Evolutionary conservation across 1,140 invertebrate genomes (phyloP), one percentile per base, ranked within the genome.

Genomic region (Campoletis sonorensis): DNA sequence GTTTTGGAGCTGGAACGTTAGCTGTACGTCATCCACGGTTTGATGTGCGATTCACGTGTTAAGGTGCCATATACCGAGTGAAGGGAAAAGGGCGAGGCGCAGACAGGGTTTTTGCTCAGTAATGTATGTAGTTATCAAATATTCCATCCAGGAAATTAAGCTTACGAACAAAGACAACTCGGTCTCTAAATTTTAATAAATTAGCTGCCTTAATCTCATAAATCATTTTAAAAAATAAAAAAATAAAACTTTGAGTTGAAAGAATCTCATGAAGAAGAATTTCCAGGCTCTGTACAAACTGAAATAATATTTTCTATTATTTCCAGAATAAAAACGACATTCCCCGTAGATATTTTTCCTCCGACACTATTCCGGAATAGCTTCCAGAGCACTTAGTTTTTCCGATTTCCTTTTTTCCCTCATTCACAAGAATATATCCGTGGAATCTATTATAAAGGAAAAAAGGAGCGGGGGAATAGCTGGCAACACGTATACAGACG

Each of bases 21-120:
- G 23, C 49, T 18, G 40, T 49, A 51, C 26, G 49, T 16, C 13
- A 15, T 23, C 18, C 54, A 58, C 37, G n/a, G 23, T 75, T 27
- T 58, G 72, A 45, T 75, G 72, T 58, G 72, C 23, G 72, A 58
- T 75, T 75, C 72, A 75, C 72, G 72, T 75, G 72, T 75, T 45
- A 58, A 54, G 45, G 18, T n/a, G 21, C 54, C 1, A 21, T 58
- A 21, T n/a, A 58, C 5, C 4, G 54, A 58, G 54, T n/a, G 18
- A 10, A 58, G 54, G 54, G 54, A 21, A 33, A 45, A 45, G 40
- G 40, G 40, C 54, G 54, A 33, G 54, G 21, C 18, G 54, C 18
- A 58, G 54, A 58, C 18, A 10, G 54, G 8, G 54, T n/a, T 58
- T 58, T 58, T n/a, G 54, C 54, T 58, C 1, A 45, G 40, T 45